Percentiles rank a stretch among this genome's conserved stretches.
Conservation (phyloP, 2,888 invertebrate species). For the Nemapogon koenigi region DNA sequence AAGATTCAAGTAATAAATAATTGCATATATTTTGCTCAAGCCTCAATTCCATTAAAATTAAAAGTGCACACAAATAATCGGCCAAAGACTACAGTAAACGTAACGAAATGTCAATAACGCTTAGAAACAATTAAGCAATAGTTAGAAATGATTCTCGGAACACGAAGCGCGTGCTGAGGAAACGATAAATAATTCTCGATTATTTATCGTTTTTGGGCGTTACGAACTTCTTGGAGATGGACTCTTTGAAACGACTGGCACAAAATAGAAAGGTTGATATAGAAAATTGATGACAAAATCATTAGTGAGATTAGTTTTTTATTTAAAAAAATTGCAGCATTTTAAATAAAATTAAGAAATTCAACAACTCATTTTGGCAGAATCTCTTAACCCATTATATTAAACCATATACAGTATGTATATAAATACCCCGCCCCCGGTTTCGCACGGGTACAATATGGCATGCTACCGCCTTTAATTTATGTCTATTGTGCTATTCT, state of each 20-base stretch:
- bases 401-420: too few species aligned
- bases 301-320: not conserved
- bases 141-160: slow-evolving; percentile 6
- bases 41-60: too few species aligned
- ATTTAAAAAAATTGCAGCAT: not conserved
- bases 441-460: too few species aligned
- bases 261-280: not conserved
- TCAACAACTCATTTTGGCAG: not conserved
- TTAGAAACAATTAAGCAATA: slow-evolving; percentile 6
- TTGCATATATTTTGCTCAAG: too few species aligned
- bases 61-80: too few species aligned
- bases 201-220: slow-evolving; percentile 8
- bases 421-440: too few species aligned
- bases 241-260: slow-evolving; percentile 1
- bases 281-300: too few species aligned
- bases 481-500: too few species aligned
- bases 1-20: too few species aligned
- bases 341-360: not conserved
- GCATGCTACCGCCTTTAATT: too few species aligned
- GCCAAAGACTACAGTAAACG: too few species aligned
- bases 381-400: not conserved
- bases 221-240: slow-evolving; percentile 5
- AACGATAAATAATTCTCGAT: slow-evolving; percentile 41
- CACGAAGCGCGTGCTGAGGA: slow-evolving; percentile 27
- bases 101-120: slow-evolving; percentile 1